Conservation (phyloP, 1,140 invertebrate genomes). For the Bemisia tabaci region DNA sequence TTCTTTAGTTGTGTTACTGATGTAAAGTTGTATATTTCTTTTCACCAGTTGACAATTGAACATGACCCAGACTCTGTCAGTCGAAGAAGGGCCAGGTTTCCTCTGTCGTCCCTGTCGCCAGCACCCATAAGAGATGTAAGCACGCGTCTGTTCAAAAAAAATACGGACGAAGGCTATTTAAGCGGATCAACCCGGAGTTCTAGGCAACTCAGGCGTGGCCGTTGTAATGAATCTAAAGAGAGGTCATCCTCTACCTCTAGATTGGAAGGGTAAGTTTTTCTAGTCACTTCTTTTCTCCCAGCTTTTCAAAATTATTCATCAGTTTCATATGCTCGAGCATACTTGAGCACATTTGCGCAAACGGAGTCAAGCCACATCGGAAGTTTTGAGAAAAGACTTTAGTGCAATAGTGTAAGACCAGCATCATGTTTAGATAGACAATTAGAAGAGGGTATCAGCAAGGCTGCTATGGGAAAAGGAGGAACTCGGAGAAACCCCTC, state of each 20-base stretch:
- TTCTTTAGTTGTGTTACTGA: too few species aligned
- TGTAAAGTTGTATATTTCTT: too few species aligned
- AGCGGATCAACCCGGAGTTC: constrained; percentile 34
- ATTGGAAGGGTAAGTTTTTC: constrained; percentile 49
- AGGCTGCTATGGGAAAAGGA: not conserved
- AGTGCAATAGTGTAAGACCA: not conserved
- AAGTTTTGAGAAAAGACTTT: not conserved
- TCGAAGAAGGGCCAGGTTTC: constrained; percentile 31
- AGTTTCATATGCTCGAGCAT: too few species aligned
- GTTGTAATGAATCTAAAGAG: constrained; percentile 47
- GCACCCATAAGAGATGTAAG: constrained; percentile 4
- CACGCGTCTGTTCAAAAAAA: constrained; percentile 46
- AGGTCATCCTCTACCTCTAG: constrained; percentile 73
- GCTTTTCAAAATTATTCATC: not conserved
- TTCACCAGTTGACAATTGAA: constrained; percentile 63
- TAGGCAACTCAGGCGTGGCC: constrained; percentile 36
- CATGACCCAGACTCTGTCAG: constrained; percentile 64
- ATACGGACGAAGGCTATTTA: constrained; percentile 49
- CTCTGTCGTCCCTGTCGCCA: constrained; percentile 4
- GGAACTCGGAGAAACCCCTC: not conserved
- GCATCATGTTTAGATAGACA: not conserved
- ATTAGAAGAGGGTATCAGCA: not conserved
- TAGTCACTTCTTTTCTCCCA: not conserved
- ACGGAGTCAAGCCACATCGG: not conserved
- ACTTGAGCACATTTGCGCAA: too few species aligned